phyloP scores from a whole-genome alignment of 2,888 invertebrate species.

The Dromius quadrimaculatus region DNA sequence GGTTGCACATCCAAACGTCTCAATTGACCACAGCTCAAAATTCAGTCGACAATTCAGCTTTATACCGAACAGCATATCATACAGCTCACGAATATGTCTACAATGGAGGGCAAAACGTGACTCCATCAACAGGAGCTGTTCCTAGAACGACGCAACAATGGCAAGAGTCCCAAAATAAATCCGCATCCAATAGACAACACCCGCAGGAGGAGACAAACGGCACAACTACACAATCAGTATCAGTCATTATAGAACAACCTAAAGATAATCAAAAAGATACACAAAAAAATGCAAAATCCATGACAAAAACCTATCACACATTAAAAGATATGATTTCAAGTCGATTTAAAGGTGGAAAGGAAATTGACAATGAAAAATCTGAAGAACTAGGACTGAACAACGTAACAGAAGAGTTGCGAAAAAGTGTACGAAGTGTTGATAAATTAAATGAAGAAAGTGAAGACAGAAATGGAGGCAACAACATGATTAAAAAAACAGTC shows the following conservation, averaged over 20 bases:
- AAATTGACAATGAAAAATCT: slow-evolving; percentile 71
- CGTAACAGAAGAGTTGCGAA: slow-evolving; percentile 71
- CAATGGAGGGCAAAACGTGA: slow-evolving; percentile 62
- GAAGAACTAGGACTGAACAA: slow-evolving; percentile 73
- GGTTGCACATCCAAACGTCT: slow-evolving; percentile 66
- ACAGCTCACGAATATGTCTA: slow-evolving; percentile 68
- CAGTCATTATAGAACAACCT: slow-evolving; percentile 73
- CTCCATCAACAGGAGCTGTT: slow-evolving; percentile 62
- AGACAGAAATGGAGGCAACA: slow-evolving; percentile 61
- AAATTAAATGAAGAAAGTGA: slow-evolving; percentile 66
- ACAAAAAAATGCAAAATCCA: slow-evolving; percentile 73
- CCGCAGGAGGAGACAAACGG: slow-evolving; percentile 60
- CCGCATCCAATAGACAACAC: slow-evolving; percentile 62
- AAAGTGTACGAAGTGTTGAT: slow-evolving; percentile 60
- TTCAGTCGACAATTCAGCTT: slow-evolving; percentile 67
- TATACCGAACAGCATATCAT: slow-evolving; percentile 71
- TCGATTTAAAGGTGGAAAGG: slow-evolving; percentile 77
- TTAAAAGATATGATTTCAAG: slow-evolving; percentile 87
- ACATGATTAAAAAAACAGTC: slow-evolving; percentile 65
- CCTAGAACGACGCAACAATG: slow-evolving; percentile 61
- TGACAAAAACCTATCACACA: slow-evolving; percentile 84
- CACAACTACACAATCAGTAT: slow-evolving; percentile 67
- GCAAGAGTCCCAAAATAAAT: slow-evolving; percentile 65
- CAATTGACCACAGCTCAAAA: slow-evolving; percentile 66
- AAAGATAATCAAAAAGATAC: slow-evolving; percentile 72